Percentiles rank a stretch among this genome's conserved stretches.
Conservation (phyloP, 2,888 invertebrate species). For the Eretmocerus hayati region DNA sequence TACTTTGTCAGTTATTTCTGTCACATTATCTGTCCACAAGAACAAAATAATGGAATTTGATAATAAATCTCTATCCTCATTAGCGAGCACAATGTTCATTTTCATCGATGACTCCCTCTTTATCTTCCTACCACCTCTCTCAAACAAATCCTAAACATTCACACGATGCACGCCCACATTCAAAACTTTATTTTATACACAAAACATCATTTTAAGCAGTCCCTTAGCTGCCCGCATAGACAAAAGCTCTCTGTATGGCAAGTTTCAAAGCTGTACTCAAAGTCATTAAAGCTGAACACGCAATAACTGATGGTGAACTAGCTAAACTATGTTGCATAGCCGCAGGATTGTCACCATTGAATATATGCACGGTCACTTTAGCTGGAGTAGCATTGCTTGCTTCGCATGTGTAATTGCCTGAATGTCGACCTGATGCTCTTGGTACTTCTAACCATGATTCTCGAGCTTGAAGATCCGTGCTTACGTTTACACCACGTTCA, state of each 20-base stretch:
- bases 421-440: conserved; percentile 61
- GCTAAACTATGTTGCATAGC: conserved; percentile 67
- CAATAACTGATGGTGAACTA: conserved; percentile 38
- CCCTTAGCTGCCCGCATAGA: conserved; percentile 16
- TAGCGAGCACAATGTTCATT: no score
- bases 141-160: no score
- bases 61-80: no score
- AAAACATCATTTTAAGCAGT: no score
- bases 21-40: no score
- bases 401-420: conserved; percentile 83
- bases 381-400: conserved; percentile 84
- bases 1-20: no score
- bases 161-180: no score
- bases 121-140: no score
- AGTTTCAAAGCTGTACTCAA: conserved; percentile 32
- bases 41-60: no score
- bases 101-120: no score
- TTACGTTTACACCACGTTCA: conserved; percentile 80
- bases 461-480: conserved; percentile 67
- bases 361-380: conserved; percentile 81
- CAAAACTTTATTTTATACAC: no score
- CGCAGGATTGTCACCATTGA: conserved; percentile 79
- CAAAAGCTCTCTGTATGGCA: conserved; percentile 27
- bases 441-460: conserved; percentile 60
- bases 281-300: conserved; percentile 33